phyloP scores from a whole-genome alignment of 2,888 invertebrate species.

The Julus scandinavius region DNA sequence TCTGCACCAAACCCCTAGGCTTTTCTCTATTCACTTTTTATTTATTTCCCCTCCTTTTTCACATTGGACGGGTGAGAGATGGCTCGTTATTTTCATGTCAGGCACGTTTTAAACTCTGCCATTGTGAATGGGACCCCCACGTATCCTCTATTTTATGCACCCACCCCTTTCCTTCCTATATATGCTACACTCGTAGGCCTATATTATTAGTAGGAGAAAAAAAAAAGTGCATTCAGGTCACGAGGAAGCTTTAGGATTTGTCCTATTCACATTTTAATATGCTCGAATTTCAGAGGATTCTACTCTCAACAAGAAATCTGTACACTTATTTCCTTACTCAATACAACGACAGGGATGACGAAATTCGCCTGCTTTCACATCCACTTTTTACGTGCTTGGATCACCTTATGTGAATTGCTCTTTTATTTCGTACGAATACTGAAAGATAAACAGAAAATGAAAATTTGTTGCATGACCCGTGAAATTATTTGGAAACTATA shows the following conservation, averaged over 20 bases:
- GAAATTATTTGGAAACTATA: background rate
- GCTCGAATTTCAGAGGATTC: constrained; percentile 13
- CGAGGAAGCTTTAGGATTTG: constrained; percentile 9
- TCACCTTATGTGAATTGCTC: background rate
- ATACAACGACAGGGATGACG: background rate
- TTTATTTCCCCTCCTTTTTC: background rate
- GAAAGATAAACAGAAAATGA: background rate
- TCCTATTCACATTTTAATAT: constrained; percentile 20
- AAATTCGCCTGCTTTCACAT: background rate
- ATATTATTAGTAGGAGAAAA: background rate
- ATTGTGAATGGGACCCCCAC: background rate
- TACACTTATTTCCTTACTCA: constrained; percentile 3
- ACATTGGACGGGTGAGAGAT: background rate
- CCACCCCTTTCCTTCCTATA: background rate
- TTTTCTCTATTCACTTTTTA: background rate
- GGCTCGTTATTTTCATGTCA: background rate
- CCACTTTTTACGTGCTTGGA: constrained; percentile 33
- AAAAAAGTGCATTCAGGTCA: constrained; percentile 22
- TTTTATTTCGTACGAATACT: background rate
- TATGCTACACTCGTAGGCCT: background rate
- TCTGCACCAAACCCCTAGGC: background rate
- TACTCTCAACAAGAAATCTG: constrained; percentile 6
- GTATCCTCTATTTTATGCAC: background rate
- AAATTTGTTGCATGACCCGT: background rate
- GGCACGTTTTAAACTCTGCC: constrained; percentile 15